Conservation (phyloP, 2,797 vertebrate species). For the Aplochiton taeniatus region DNA sequence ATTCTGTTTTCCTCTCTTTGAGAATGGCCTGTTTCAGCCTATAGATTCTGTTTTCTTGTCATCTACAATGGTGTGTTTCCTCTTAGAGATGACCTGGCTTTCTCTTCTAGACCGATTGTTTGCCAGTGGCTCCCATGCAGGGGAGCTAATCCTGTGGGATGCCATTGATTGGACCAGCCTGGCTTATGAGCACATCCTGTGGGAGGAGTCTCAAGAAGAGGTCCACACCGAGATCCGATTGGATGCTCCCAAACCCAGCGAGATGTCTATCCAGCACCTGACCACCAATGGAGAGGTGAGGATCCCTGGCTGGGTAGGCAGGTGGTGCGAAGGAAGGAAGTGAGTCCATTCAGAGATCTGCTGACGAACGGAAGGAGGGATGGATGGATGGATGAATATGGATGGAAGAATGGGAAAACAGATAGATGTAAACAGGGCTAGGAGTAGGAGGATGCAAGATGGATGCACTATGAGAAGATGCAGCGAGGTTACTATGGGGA, state of each 20-base stretch:
- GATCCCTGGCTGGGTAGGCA: no score
- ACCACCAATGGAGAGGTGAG: constrained; percentile 87
- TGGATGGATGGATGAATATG: background rate
- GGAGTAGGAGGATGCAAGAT: no score
- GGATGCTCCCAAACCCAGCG: constrained; percentile 79
- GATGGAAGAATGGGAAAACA: background rate
- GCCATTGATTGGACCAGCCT: constrained; percentile 83
- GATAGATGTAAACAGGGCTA: background rate
- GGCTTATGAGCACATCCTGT: constrained; percentile 84
- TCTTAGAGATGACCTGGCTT: background rate
- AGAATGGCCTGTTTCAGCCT: background rate
- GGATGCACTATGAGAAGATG: no score
- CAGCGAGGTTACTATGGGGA: no score
- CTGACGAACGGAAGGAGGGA: background rate
- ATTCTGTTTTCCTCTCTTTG: no score
- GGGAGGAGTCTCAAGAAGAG: constrained; percentile 80
- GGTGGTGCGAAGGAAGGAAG: no score
- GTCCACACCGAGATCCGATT: constrained; percentile 83
- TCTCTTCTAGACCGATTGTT: constrained; percentile 79
- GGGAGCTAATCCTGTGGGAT: constrained; percentile 94
- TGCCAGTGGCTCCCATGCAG: constrained; percentile 88
- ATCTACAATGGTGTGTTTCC: background rate
- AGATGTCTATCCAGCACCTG: constrained; percentile 89
- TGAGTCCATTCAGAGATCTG: no score
- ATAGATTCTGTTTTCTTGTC: background rate